Evolutionary conservation across 2,888 invertebrate genomes (phyloP).

Genomic region (Xylocampa areola): DNA sequence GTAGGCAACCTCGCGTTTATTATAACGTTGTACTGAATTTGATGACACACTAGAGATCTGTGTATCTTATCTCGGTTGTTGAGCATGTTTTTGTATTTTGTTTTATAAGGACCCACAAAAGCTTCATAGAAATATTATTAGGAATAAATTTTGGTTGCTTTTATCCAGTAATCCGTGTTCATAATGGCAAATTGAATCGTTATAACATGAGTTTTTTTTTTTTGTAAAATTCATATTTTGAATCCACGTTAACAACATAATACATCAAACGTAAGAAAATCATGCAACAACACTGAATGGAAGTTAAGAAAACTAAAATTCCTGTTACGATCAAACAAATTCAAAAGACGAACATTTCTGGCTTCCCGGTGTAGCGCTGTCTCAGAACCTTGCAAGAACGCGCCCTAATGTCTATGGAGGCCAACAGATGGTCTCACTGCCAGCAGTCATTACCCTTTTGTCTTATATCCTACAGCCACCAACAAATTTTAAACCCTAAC

Average conservation of each 20-base stretch:
- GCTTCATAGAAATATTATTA: conserved; percentile 1
- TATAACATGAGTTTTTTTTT: too few relatives aligned
- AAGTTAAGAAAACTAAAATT: conserved; percentile 49
- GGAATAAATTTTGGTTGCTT: neutral
- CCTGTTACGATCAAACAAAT: conserved; percentile 46
- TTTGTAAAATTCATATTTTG: too few relatives aligned
- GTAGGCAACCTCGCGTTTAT: conserved; percentile 35
- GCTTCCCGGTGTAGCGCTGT: conserved; percentile 68
- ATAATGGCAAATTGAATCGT: too few relatives aligned
- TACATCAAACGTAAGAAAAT: conserved; percentile 38
- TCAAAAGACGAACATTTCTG: conserved; percentile 57
- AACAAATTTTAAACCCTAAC: conserved; percentile 61
- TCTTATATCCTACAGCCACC: conserved; percentile 68
- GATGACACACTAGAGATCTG: conserved; percentile 46
- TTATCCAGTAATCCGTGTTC: neutral
- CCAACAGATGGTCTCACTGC: conserved; percentile 83
- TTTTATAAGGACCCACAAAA: conserved; percentile 17
- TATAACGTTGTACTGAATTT: conserved; percentile 49
- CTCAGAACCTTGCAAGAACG: conserved; percentile 71
- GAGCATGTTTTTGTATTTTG: conserved; percentile 30
- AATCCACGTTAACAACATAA: conserved; percentile 39
- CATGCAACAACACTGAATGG: conserved; percentile 29
- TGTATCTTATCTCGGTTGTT: conserved; percentile 41
- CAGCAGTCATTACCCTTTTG: conserved; percentile 82
- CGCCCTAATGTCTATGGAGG: conserved; percentile 81